Conservation (phyloP, 2,888 invertebrate species). For the Nemoura dubitans region DNA sequence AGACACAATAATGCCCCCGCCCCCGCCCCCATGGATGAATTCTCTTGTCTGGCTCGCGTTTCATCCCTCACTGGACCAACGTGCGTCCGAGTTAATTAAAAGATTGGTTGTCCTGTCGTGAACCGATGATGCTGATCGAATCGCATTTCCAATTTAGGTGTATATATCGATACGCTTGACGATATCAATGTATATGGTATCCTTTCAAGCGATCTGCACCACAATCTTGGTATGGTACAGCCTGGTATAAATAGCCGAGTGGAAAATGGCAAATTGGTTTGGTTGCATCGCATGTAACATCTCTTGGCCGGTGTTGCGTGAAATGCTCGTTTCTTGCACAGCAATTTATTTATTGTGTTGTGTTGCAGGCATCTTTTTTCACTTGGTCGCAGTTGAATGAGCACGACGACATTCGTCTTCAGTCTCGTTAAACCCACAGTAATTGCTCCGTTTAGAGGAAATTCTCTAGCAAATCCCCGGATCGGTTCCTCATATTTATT, state of each 20-base stretch:
- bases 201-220: neutral
- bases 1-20: neutral
- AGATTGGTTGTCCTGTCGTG: neutral
- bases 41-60: neutral
- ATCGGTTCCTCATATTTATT: too few relatives aligned
- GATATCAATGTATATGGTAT: too few relatives aligned
- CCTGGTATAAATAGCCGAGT: too few relatives aligned
- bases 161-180: too few relatives aligned
- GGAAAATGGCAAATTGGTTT: neutral
- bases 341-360: neutral
- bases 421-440: neutral
- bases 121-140: neutral
- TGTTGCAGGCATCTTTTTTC: neutral
- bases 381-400: neutral
- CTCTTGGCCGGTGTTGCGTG: too few relatives aligned
- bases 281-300: neutral
- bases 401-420: neutral
- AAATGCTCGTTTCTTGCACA: neutral
- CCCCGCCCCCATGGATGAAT: neutral
- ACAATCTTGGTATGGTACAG: neutral
- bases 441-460: neutral
- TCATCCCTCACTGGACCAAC: neutral
- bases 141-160: neutral
- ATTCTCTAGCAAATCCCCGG: too few relatives aligned
- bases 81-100: neutral